Percentiles rank a stretch among this genome's conserved stretches.
These are phyloP conservation scores for Catharus fuscescens DNA, from an alignment of 2,113 vertebrate genomes.

Conservation along the genomic window DNA sequence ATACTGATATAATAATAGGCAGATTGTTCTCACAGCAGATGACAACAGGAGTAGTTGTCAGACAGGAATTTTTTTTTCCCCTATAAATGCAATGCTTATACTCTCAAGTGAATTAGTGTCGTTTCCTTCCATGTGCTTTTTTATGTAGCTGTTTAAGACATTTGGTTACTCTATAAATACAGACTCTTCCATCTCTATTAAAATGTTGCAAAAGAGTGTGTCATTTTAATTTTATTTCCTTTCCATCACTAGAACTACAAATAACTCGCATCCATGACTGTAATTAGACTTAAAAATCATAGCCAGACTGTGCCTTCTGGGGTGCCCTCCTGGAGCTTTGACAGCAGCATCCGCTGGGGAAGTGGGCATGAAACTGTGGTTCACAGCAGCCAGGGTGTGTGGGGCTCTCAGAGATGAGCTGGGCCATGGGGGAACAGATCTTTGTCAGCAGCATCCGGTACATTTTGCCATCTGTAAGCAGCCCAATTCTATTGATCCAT, in stretches of 20 bases:
- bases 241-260: neutral
- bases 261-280: neutral
- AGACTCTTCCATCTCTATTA: neutral
- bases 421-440: neutral
- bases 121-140: neutral
- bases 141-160: conserved; percentile 19
- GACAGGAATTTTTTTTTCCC: neutral
- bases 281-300: neutral
- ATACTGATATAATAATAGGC: neutral
- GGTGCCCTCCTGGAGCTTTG: neutral
- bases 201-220: neutral
- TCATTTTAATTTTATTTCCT: neutral
- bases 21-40: neutral
- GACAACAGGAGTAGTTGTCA: neutral
- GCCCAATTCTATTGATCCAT: rapidly evolving
- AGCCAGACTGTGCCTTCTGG: neutral
- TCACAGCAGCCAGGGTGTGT: neutral
- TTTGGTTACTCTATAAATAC: neutral
- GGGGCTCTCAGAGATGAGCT: neutral
- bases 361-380: neutral
- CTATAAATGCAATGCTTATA: neutral
- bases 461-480: neutral
- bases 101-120: neutral
- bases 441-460: neutral
- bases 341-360: neutral